Base-by-base conservation (phyloP, 2,113 vertebrate species). In the Cephalopholis sonnerati region DNA sequence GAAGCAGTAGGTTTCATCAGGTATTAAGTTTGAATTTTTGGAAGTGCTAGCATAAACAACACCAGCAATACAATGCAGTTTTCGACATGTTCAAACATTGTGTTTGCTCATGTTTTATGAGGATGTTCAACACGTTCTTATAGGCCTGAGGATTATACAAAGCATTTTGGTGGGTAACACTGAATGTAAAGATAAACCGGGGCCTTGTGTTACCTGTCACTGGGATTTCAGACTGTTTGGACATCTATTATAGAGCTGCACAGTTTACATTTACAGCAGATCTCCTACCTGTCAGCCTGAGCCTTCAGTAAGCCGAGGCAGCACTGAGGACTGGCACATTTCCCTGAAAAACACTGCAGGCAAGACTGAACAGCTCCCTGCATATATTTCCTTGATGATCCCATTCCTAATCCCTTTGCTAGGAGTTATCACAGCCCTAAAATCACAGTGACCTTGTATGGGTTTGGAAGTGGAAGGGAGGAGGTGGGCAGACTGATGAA, bases 381-480 rank as follows among this genome's bases (percentile, higher is more conserved):
- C 39, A 36, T 53, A 57, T 7, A 46, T 86, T 79, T 85, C 65
- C 74, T 75, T 5, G 15, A 83, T 62, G 63, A 81, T 68, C 53
- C 18, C 16, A 36, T 69, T 81, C 76, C 64, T 32, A 68, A 76
- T 82, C 84, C 59, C 8, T 20, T 44, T 53, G 24, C 58, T 6
- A 50, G 41, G 29, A 90, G 44, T 74, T 71, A 86, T 91, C 77
- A 70, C 54, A 84, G 61, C 17, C 63, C 25, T 70, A 61, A 84
- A 70, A 89, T 74, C 71, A 79, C 66, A 73, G 55, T 86, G 71
- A 73, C 83, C 93, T 87, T 92, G 58, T 89, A 83, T 71, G 84
- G 89, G 29, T 72, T 62, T 70, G 44, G 63, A 77, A 61, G 57
- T 70, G 62, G 58, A 65, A 68, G 22, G 32, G 66, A 55, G 58